A percentile compares a stretch with the other conserved stretches of the same genome.
These are phyloP conservation scores for Pyrgus malvae DNA, from an alignment of 2,888 invertebrate species.

Conservation along the genomic window DNA sequence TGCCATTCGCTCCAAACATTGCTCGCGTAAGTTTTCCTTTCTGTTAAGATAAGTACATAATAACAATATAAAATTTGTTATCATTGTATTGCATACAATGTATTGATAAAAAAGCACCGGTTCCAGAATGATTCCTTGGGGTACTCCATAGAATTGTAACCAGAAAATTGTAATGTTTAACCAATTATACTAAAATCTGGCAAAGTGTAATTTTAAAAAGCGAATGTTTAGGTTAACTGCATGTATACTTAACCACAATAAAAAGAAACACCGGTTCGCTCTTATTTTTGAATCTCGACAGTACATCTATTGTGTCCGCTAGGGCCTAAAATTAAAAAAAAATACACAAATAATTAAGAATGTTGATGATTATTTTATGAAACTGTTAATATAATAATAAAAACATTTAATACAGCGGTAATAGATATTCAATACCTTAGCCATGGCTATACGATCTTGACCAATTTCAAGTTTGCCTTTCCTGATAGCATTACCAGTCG, in stretches of 20 bases:
- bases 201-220: no score
- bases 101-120: no score
- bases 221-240: not conserved
- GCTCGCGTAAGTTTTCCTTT: conserved; percentile 64
- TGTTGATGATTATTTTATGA: no score
- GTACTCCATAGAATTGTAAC: no score
- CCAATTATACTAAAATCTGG: no score
- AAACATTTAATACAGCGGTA: not conserved
- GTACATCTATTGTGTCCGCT: conserved; percentile 79
- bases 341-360: not conserved
- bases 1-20: conserved; percentile 78
- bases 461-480: conserved; percentile 87
- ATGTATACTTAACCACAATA: conserved; percentile 62
- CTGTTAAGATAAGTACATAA: conserved; percentile 37
- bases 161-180: no score
- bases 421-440: conserved; percentile 50
- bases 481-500: conserved; percentile 83
- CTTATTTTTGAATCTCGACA: conserved; percentile 83
- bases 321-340: conserved; percentile 63
- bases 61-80: not conserved
- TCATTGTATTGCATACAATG: not conserved
- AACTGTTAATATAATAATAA: not conserved
- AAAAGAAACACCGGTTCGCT: conserved; percentile 88
- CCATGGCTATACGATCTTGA: conserved; percentile 83
- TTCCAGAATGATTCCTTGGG: no score